Percentiles rank a stretch among this genome's conserved stretches.
Evolutionary conservation across 2,113 vertebrate genomes (phyloP).

Genomic region (Corvus cornix): DNA sequence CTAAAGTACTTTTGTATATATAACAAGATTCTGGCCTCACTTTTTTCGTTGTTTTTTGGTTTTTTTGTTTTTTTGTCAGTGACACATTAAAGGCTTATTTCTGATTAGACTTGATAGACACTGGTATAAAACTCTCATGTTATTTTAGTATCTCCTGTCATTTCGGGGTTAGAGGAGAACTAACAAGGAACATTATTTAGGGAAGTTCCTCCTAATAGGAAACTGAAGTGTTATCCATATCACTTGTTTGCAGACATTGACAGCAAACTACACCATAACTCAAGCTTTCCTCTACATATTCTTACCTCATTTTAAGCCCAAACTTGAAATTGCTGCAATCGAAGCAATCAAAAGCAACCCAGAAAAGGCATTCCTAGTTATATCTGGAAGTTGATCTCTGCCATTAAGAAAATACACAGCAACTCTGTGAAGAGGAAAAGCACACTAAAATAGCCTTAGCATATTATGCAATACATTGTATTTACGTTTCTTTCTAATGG

Average conservation of each 20-base stretch:
- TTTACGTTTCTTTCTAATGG: not conserved
- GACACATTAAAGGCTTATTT: not conserved
- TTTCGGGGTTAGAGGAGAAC: not conserved
- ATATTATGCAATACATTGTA: not conserved
- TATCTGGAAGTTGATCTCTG: not conserved
- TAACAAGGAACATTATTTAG: not conserved
- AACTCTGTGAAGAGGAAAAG: not conserved
- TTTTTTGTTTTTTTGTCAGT: not conserved
- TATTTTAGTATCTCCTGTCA: not conserved
- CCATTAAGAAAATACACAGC: constrained; percentile 3
- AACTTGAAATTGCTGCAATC: not conserved
- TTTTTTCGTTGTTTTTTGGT: not conserved
- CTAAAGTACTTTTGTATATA: not conserved
- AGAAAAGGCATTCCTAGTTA: constrained; percentile 11
- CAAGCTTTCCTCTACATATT: not conserved
- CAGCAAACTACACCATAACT: not conserved
- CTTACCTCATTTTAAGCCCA: not conserved
- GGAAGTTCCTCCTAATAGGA: not conserved
- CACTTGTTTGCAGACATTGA: not conserved
- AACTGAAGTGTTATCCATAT: not conserved
- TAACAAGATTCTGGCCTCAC: not conserved
- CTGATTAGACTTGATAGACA: not conserved
- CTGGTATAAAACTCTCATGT: not conserved
- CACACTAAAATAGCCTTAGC: not conserved
- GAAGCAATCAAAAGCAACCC: not conserved